phyloP scores from a whole-genome alignment of 2,113 vertebrate species.

The Raphicerus campestris region DNA sequence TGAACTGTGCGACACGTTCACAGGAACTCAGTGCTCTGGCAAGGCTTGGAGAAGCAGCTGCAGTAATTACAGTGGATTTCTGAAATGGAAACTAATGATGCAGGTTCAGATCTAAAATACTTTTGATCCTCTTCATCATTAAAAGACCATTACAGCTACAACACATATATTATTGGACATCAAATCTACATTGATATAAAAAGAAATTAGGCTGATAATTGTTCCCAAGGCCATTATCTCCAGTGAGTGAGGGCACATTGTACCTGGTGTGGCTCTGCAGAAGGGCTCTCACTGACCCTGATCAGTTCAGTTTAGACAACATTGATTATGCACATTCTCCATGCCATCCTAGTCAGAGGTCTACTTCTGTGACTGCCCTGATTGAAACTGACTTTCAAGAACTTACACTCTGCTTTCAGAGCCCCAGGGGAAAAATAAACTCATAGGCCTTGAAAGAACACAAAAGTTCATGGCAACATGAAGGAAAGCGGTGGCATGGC shows the following conservation, averaged over 20 bases:
- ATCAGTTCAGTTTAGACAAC: not conserved
- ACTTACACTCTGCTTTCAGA: not conserved
- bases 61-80: conserved; percentile 59
- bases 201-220: conserved; percentile 71
- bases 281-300: conserved; percentile 35
- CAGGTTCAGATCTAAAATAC: conserved; percentile 56
- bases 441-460: not conserved
- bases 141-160: conserved; percentile 72
- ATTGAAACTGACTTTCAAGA: conserved; percentile 41
- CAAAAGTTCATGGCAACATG: not conserved
- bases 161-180: conserved; percentile 64
- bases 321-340: not conserved
- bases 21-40: not conserved
- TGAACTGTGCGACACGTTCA: not conserved
- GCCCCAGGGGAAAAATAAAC: not conserved
- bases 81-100: conserved; percentile 66
- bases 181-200: conserved; percentile 58
- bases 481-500: not conserved
- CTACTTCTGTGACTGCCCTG: not conserved
- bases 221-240: conserved; percentile 53
- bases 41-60: conserved; percentile 19
- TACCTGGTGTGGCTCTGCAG: not conserved
- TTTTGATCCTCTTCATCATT: conserved; percentile 69
- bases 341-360: not conserved
- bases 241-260: not conserved